Conservation (phyloP, 2,113 vertebrate genomes). For the Tupaia chinensis region DNA sequence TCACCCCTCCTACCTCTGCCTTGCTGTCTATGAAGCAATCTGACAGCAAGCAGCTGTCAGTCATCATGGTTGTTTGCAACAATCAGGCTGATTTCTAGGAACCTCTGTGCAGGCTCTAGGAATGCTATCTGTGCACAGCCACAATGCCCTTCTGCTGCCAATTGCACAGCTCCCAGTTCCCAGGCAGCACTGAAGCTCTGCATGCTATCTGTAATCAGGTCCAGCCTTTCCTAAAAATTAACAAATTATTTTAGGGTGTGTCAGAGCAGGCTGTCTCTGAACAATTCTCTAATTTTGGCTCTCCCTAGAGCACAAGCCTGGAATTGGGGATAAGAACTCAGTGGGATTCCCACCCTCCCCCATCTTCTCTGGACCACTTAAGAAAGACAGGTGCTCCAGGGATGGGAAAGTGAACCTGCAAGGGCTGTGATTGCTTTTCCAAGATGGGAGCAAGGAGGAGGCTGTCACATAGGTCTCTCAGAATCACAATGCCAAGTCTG, state of each 20-base stretch:
- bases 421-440: neutral
- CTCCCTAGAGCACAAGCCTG: neutral
- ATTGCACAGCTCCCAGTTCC: slow-evolving; percentile 42
- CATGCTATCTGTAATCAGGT: slow-evolving; percentile 11
- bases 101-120: slow-evolving; percentile 76
- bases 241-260: neutral
- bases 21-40: slow-evolving; percentile 27
- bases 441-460: neutral
- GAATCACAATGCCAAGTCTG: neutral
- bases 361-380: neutral
- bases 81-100: slow-evolving; percentile 80
- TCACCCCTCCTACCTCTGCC: neutral
- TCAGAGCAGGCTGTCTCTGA: neutral
- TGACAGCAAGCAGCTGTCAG: slow-evolving; percentile 69
- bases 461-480: neutral
- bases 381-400: neutral
- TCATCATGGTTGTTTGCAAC: slow-evolving; percentile 62
- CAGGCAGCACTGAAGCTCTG: neutral
- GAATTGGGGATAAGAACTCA: neutral
- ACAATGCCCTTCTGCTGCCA: fast-evolving
- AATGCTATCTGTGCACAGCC: slow-evolving; percentile 69
- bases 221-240: slow-evolving; percentile 4
- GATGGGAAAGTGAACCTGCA: neutral
- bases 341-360: neutral
- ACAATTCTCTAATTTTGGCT: slow-evolving; percentile 31